These are phyloP conservation scores for Stenichneumon culpator DNA, from an alignment of 2,888 invertebrate genomes.

Conservation along the genomic window DNA sequence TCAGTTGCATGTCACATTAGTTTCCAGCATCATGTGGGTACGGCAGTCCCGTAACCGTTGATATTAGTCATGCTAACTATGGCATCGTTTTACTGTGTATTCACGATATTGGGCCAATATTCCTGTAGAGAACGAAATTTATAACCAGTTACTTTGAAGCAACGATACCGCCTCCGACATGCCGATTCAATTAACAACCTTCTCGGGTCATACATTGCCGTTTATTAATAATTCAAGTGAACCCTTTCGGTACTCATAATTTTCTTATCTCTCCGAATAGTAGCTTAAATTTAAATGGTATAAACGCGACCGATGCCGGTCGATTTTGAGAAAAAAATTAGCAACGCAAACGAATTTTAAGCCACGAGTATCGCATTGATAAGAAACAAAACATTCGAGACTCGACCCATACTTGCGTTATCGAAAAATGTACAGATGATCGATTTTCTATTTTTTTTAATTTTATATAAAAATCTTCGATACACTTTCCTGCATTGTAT, in stretches of 20 bases:
- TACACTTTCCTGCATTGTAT: too few relatives aligned
- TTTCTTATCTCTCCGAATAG: background rate
- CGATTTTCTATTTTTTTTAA: background rate
- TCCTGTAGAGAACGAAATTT: background rate
- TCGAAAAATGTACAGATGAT: too few relatives aligned
- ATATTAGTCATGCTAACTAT: slow-evolving; percentile 8
- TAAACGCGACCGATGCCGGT: background rate
- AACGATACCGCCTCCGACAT: background rate
- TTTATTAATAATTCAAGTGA: background rate
- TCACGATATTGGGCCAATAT: background rate
- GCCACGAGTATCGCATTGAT: too few relatives aligned
- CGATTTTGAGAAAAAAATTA: too few relatives aligned
- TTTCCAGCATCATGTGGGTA: background rate
- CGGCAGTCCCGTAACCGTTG: background rate
- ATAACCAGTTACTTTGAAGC: background rate
- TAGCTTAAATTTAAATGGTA: background rate
- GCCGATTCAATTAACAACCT: background rate
- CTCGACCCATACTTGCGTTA: too few relatives aligned
- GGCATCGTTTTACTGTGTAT: slow-evolving; percentile 13
- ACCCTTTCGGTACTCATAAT: background rate
- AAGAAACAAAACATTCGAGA: too few relatives aligned
- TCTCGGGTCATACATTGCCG: background rate
- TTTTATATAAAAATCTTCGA: background rate
- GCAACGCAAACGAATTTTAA: too few relatives aligned
- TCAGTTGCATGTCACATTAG: background rate